These are phyloP conservation scores for Solenopsis invicta DNA, from an alignment of 1,140 invertebrate species.

Conservation along the genomic window DNA sequence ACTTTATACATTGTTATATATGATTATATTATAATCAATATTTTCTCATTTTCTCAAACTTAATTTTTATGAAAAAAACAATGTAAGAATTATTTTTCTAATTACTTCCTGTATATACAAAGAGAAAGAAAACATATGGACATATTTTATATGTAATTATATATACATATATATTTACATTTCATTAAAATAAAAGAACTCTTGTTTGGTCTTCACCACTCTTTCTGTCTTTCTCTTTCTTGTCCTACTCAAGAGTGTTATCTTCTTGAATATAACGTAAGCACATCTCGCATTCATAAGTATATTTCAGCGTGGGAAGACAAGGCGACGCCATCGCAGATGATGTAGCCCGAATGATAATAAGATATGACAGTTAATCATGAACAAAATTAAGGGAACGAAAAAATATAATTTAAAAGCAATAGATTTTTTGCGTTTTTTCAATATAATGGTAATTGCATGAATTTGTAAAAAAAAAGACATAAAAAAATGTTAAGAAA, in stretches of 20 bases:
- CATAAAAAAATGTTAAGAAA: background rate
- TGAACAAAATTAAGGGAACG: conserved; percentile 4
- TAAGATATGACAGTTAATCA: conserved; percentile 54
- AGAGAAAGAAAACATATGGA: too few relatives aligned
- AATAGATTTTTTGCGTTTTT: background rate
- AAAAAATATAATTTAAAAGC: background rate
- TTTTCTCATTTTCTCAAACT: too few relatives aligned
- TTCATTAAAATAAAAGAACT: too few relatives aligned
- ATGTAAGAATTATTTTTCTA: too few relatives aligned
- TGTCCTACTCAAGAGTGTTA: conserved; percentile 20
- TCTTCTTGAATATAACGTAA: conserved; percentile 56
- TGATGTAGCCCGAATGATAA: conserved; percentile 52
- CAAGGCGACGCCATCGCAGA: conserved; percentile 68
- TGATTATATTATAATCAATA: too few relatives aligned
- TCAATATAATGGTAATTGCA: background rate
- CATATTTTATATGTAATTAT: too few relatives aligned
- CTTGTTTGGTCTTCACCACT: conserved; percentile 35
- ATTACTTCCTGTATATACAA: too few relatives aligned
- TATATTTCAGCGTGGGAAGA: conserved; percentile 64
- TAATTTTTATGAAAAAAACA: too few relatives aligned
- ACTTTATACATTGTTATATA: too few relatives aligned
- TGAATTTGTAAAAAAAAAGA: background rate
- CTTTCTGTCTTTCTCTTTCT: conserved; percentile 27
- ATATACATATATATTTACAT: too few relatives aligned
- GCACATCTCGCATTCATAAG: conserved; percentile 39